Evolutionary conservation across 1,140 invertebrate species (phyloP).

Genomic region (Bathynomus jamesi): DNA sequence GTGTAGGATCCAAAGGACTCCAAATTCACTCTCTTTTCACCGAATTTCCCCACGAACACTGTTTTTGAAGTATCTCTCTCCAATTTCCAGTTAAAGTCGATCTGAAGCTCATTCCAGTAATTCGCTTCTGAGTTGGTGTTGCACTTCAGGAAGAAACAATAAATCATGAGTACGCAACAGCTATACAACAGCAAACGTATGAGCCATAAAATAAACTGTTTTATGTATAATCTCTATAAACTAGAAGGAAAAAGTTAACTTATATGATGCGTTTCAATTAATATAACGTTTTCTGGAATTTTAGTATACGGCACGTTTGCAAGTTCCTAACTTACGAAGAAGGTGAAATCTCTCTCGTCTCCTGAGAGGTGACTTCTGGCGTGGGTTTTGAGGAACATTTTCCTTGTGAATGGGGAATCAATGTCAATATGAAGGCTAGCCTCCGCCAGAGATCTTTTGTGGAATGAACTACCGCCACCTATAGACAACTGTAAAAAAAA

Average conservation of each 20-base stretch:
- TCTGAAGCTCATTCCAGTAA: neutral
- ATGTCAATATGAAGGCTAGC: neutral
- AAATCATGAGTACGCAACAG: no score
- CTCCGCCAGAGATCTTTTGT: neutral
- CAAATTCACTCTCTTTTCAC: neutral
- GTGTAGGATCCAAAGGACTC: neutral
- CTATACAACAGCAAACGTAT: no score
- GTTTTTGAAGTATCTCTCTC: neutral
- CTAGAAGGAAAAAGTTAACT: no score
- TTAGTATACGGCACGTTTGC: no score
- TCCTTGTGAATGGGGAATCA: neutral
- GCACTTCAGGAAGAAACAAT: no score
- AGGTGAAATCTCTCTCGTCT: neutral
- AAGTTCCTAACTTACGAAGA: neutral
- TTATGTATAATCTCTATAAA: no score
- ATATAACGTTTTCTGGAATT: no score
- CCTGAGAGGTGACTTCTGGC: neutral
- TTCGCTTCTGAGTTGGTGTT: neutral
- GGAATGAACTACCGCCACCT: neutral
- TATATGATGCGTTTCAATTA: no score
- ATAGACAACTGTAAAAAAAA: neutral
- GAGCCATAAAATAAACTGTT: no score
- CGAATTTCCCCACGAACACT: neutral
- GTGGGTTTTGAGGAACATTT: neutral
- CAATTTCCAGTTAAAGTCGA: neutral